These are phyloP conservation scores for Pseudorectes ferrugineus DNA, from an alignment of 2,113 vertebrate species.

Conservation along the genomic window DNA sequence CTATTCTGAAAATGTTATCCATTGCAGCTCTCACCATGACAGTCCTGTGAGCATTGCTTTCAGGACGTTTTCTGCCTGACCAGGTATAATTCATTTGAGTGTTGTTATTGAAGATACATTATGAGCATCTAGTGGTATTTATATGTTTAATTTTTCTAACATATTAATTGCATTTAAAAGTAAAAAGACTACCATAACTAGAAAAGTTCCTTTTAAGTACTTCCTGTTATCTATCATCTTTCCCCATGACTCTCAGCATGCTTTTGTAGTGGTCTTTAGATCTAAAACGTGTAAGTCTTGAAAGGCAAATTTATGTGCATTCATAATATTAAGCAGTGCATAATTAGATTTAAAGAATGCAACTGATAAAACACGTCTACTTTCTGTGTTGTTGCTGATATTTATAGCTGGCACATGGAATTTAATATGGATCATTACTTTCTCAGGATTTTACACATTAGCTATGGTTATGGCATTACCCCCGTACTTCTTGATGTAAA, in stretches of 20 bases:
- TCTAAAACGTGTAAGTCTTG: neutral
- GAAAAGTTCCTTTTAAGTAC: neutral
- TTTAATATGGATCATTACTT: conserved; percentile 40
- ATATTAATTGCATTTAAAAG: neutral
- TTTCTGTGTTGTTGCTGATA: conserved; percentile 15
- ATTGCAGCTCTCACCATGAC: neutral
- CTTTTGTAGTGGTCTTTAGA: neutral
- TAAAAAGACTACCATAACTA: neutral
- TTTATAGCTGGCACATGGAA: conserved; percentile 24
- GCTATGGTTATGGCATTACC: neutral
- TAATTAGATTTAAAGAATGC: conserved; percentile 16
- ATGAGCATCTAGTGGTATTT: neutral
- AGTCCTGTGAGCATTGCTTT: neutral
- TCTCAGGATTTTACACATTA: neutral
- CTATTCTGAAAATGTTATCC: neutral
- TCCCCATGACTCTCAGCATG: neutral
- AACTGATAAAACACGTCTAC: neutral
- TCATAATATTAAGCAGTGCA: neutral
- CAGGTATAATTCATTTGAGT: neutral
- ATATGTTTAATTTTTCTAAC: neutral
- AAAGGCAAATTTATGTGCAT: conserved; percentile 39
- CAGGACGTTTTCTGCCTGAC: neutral
- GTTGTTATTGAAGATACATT: neutral
- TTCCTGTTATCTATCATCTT: neutral
- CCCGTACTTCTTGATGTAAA: neutral